phyloP scores from a whole-genome alignment of 2,113 vertebrate species.

The Castor canadensis region DNA sequence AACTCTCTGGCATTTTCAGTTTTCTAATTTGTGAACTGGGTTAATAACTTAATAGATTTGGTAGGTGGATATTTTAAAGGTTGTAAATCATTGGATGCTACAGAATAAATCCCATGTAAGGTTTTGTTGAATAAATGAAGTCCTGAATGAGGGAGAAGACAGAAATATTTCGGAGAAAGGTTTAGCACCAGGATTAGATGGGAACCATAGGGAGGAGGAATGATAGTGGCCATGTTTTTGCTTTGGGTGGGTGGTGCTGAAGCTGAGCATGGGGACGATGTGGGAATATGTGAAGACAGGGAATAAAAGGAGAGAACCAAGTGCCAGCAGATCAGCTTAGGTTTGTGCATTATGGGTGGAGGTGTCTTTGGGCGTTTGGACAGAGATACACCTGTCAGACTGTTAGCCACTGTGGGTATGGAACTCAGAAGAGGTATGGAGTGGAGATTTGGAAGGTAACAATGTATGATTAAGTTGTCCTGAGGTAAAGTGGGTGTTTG shows the following conservation, averaged over 20 bases:
- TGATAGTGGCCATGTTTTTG: background rate
- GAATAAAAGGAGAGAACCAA: background rate
- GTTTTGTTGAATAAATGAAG: background rate
- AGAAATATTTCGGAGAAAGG: background rate
- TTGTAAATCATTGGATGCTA: background rate
- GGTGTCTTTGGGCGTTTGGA: background rate
- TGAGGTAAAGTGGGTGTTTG: background rate
- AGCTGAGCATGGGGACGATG: too few species aligned
- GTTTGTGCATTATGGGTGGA: background rate
- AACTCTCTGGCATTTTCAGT: conserved; percentile 6
- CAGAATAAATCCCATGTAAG: background rate
- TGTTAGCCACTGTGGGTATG: background rate
- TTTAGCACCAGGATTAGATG: background rate
- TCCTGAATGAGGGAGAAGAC: background rate
- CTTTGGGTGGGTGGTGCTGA: background rate
- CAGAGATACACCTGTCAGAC: background rate
- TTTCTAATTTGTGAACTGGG: conserved; percentile 9
- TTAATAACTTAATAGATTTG: background rate
- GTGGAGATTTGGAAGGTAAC: background rate
- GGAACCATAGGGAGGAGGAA: background rate
- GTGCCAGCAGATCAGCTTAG: background rate
- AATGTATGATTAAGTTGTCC: background rate
- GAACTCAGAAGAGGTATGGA: background rate
- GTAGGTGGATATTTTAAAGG: background rate
- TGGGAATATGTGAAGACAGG: background rate